Conservation (phyloP, 2,113 vertebrate genomes). For the Ammodramus savannarum region DNA sequence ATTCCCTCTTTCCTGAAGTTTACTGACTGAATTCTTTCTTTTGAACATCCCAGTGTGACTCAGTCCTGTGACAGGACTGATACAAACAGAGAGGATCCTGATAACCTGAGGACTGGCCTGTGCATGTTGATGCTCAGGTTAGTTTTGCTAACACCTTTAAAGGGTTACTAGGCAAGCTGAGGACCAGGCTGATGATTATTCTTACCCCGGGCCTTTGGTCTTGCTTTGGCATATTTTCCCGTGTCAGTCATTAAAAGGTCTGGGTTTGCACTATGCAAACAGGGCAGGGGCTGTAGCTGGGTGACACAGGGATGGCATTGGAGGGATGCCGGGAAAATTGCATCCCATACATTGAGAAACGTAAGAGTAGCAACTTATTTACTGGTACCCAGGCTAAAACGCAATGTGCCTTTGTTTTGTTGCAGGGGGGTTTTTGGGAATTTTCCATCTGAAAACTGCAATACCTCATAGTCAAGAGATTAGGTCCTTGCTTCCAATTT, state of each 20-base stretch:
- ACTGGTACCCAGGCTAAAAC: neutral
- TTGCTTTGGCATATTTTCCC: neutral
- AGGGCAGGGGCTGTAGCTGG: neutral
- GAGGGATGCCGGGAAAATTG: neutral
- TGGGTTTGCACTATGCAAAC: neutral
- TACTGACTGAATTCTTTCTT: neutral
- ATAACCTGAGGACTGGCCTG: neutral
- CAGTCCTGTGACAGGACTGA: neutral
- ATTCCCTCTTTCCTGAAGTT: neutral
- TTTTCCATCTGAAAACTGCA: neutral
- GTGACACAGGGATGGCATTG: neutral
- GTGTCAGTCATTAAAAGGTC: neutral
- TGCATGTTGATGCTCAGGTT: neutral
- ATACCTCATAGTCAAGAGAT: neutral
- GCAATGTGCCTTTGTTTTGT: neutral
- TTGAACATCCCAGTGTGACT: neutral
- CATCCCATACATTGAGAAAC: neutral
- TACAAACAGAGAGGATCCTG: neutral
- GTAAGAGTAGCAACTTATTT: neutral
- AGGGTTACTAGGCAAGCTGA: neutral
- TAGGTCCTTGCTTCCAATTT: neutral
- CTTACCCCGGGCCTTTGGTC: neutral
- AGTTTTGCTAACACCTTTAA: neutral
- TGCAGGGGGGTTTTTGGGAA: neutral
- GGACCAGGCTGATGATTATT: neutral